A percentile compares a stretch with the other conserved stretches of the same genome.
Evolutionary conservation across 2,113 vertebrate genomes (phyloP).

Genomic region (Amphiprion percula): DNA sequence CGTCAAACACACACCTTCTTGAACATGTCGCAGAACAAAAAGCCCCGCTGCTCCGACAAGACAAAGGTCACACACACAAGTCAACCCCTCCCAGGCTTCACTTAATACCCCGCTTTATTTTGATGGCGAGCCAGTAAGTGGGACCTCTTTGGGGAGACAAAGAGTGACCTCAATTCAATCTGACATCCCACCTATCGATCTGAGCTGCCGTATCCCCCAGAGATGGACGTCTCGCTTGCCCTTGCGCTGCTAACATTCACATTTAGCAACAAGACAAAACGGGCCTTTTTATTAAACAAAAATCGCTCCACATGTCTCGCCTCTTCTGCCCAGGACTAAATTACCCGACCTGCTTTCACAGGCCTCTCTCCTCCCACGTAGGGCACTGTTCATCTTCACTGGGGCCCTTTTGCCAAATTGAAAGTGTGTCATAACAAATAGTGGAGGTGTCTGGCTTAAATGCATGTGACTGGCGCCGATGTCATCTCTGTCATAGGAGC

Average conservation of each 20-base stretch:
- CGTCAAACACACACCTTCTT: constrained; percentile 3
- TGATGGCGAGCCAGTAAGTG: constrained; percentile 73
- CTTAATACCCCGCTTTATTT: constrained; percentile 59
- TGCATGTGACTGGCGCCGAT: constrained; percentile 64
- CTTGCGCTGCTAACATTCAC: constrained; percentile 66
- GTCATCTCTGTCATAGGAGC: constrained; percentile 67
- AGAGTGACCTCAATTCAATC: constrained; percentile 85
- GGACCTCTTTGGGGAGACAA: constrained; percentile 79
- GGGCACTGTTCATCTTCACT: constrained; percentile 51
- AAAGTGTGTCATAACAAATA: constrained; percentile 81
- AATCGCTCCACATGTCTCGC: constrained; percentile 34
- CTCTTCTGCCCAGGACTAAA: constrained; percentile 40
- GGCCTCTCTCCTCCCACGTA: constrained; percentile 27
- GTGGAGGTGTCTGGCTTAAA: constrained; percentile 74
- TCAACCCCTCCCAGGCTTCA: constrained; percentile 13
- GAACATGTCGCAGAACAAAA: constrained; percentile 45
- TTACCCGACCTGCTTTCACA: constrained; percentile 43
- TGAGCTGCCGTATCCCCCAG: constrained; percentile 52
- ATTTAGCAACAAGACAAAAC: constrained; percentile 60
- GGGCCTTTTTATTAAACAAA: constrained; percentile 62
- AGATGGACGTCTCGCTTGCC: constrained; percentile 69
- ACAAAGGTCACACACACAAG: constrained; percentile 40
- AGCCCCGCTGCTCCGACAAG: constrained; percentile 14
- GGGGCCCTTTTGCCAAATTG: constrained; percentile 71
- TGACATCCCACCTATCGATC: constrained; percentile 84